Base-by-base conservation (phyloP, 2,113 vertebrate species). In the Bubo blakistoni region DNA sequence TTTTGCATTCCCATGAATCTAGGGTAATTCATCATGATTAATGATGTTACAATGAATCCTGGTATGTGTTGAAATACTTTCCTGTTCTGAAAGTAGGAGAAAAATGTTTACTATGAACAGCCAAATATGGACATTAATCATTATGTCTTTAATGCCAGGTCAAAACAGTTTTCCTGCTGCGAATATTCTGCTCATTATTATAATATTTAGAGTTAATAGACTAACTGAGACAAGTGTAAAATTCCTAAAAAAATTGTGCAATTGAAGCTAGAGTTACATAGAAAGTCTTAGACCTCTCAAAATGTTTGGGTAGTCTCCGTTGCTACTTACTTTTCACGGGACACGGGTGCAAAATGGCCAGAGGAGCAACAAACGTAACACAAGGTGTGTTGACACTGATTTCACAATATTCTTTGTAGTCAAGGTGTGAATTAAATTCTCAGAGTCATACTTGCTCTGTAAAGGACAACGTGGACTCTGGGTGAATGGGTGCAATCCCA, bases 21-120 rank as follows among this genome's bases (percentile, higher is more conserved):
- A 34, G 74, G 44, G 90, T 61, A 97, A 95, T 96, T 92, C 77
- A 93, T 97, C 91, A 94, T 87, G 67, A 93, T 97, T 96, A 97
- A 97, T 85, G 88, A 90, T 47, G 62, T 52, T 91, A 81, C 62
- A 25, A 19, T 36, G n/a, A 95, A 86, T 83, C 69, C 70, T 76
- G 49, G 72, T 82, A 63, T 87, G 90, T 81, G 29, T 30, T 92
- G 77, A 94, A 90, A 93, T 36, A 61, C 58, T 84, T 95, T 94
- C 40, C 89, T 92, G 84, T 85, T 80, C 72, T 80, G 62, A 94
- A 92, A 94, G 65, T 7, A 78, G 49, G 66, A 87, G 76, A 86
- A 84, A 89, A 92, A 79, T 82, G 51, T 88, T 94, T 96, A 94
- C 88, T 61, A 32, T 65, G 69, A 89, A 8, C 73, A 91, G 70